A percentile compares a stretch with the other conserved stretches of the same genome.
Conservation (phyloP, 1,140 invertebrate species). For the Trichonephila clavipes region DNA sequence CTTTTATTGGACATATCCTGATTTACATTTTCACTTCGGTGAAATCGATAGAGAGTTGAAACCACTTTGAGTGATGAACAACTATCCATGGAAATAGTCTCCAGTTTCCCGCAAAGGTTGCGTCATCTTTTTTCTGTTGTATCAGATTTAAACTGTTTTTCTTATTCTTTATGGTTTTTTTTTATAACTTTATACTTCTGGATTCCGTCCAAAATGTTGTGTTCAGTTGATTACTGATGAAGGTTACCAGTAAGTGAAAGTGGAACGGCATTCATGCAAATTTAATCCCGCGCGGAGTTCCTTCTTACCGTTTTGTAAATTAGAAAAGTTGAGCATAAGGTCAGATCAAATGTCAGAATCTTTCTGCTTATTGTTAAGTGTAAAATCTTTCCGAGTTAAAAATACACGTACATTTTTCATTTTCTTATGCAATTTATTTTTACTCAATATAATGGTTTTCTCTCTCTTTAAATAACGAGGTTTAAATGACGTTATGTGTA, state of each 20-base stretch:
- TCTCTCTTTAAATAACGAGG: too few relatives aligned
- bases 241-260: not conserved
- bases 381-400: too few relatives aligned
- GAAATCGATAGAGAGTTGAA: not conserved
- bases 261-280: not conserved
- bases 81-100: not conserved
- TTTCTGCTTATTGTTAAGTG: too few relatives aligned
- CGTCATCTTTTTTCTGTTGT: not conserved
- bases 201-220: not conserved
- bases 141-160: not conserved
- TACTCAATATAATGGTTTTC: too few relatives aligned
- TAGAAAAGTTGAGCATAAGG: not conserved
- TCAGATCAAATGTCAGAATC: too few relatives aligned
- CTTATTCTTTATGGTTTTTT: not conserved
- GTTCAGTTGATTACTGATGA: not conserved
- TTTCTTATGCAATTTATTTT: too few relatives aligned
- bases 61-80: not conserved
- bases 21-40: not conserved
- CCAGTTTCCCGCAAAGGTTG: not conserved
- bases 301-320: not conserved
- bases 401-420: too few relatives aligned
- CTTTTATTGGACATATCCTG: not conserved
- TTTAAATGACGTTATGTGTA: too few relatives aligned
- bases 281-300: not conserved
- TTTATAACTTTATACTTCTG: not conserved